These are phyloP conservation scores for Chymomyza fuscimana DNA, from an alignment of 2,888 invertebrate species.

Conservation along the genomic window DNA sequence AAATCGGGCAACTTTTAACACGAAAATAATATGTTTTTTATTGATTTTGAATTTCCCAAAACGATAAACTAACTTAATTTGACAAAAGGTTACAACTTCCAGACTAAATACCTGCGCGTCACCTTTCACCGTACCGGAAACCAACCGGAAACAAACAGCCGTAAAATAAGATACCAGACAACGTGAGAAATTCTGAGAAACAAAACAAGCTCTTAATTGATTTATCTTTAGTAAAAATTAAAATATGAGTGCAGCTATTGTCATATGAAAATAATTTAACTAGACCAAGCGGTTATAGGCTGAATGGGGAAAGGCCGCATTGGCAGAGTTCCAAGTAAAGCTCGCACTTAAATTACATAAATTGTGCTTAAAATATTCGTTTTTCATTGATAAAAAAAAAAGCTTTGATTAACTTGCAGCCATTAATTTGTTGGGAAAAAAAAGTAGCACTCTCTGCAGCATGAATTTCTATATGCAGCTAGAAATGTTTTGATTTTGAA, in stretches of 20 bases:
- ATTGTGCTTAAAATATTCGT: conserved; percentile 45
- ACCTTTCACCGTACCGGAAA: background rate
- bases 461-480: background rate
- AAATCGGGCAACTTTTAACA: background rate
- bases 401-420: conserved; percentile 28
- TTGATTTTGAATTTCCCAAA: background rate
- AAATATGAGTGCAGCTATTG: background rate
- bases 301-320: background rate
- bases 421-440: background rate
- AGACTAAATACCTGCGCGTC: too few species aligned
- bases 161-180: background rate
- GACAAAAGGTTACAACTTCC: background rate
- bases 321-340: background rate
- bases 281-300: background rate
- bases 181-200: background rate
- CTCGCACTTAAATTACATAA: conserved; percentile 26
- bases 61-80: background rate
- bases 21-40: background rate
- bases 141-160: background rate
- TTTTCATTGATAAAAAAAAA: conserved; percentile 35
- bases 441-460: background rate
- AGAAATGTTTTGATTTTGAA: conserved; percentile 69
- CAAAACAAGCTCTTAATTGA: background rate
- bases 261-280: conserved; percentile 16
- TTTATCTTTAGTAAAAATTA: background rate